Evolutionary conservation across 2,113 vertebrate genomes (phyloP).

Genomic region (Hipposideros armiger): DNA sequence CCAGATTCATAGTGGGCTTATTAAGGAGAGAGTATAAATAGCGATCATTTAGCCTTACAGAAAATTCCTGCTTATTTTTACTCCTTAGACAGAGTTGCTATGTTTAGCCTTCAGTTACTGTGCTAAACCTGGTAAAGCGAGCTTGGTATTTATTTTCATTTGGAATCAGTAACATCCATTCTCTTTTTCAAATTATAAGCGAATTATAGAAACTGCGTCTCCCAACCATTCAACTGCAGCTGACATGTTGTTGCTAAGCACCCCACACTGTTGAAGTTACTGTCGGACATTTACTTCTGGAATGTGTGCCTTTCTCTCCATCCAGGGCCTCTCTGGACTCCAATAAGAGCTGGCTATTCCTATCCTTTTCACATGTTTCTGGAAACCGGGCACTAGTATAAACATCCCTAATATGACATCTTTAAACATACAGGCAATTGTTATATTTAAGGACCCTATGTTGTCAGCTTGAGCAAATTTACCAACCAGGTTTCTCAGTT

Average conservation of each 20-base stretch:
- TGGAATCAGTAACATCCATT: slow-evolving; percentile 38
- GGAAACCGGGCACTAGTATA: background rate
- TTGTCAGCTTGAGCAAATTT: slow-evolving; percentile 19
- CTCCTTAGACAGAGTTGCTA: slow-evolving; percentile 59
- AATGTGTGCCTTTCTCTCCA: background rate
- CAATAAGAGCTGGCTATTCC: slow-evolving; percentile 54
- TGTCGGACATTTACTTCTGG: background rate
- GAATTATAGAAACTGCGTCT: slow-evolving; percentile 24
- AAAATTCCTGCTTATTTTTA: slow-evolving; percentile 80
- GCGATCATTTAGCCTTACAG: slow-evolving; percentile 46
- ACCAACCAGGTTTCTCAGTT: slow-evolving; percentile 34
- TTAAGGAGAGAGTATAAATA: slow-evolving; percentile 68
- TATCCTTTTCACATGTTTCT: slow-evolving; percentile 71
- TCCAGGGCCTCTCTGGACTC: background rate
- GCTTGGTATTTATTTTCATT: slow-evolving; percentile 72
- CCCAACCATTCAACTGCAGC: background rate
- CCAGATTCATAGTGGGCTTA: slow-evolving; percentile 44
- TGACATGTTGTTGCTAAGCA: background rate
- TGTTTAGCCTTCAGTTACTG: slow-evolving; percentile 68
- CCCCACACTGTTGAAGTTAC: background rate
- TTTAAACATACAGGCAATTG: slow-evolving; percentile 14
- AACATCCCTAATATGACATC: background rate
- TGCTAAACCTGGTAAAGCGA: slow-evolving; percentile 55
- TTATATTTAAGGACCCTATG: background rate
- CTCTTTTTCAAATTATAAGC: slow-evolving; percentile 58